These are phyloP conservation scores for Chauna torquata DNA, from an alignment of 2,113 vertebrate species.

Conservation along the genomic window DNA sequence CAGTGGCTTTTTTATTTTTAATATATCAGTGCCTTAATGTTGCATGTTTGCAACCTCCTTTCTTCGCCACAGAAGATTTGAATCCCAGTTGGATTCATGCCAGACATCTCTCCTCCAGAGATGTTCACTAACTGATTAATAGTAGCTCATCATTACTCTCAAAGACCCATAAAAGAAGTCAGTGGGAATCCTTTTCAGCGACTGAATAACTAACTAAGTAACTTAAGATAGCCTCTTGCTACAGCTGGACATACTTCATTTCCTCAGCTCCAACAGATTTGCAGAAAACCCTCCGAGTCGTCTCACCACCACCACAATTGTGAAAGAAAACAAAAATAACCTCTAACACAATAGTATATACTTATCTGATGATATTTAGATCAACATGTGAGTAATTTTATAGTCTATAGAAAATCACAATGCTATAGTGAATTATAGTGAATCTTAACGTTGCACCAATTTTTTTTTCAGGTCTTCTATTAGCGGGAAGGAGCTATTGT, in stretches of 20 bases:
- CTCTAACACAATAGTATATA: background rate
- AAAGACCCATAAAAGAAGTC: background rate
- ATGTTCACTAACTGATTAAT: background rate
- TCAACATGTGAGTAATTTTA: background rate
- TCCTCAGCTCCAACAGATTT: background rate
- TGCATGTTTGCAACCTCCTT: background rate
- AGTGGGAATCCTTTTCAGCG: background rate
- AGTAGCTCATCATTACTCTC: background rate
- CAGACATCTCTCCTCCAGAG: background rate
- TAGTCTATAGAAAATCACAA: background rate
- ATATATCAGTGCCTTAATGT: background rate
- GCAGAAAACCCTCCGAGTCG: background rate
- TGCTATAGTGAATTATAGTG: background rate
- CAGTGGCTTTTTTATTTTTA: background rate
- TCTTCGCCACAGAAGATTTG: background rate
- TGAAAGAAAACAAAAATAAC: background rate
- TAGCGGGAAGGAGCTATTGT: background rate
- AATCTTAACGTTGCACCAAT: background rate
- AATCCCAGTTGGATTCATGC: background rate
- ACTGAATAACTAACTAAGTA: background rate
- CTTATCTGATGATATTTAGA: background rate
- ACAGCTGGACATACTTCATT: background rate
- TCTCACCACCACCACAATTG: background rate
- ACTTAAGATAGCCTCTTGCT: background rate
- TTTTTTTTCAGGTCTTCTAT: background rate